A percentile compares a stretch with the other conserved stretches of the same genome.
phyloP scores from a whole-genome alignment of 2,797 vertebrate genomes.

The Lutjanus campechanus region DNA sequence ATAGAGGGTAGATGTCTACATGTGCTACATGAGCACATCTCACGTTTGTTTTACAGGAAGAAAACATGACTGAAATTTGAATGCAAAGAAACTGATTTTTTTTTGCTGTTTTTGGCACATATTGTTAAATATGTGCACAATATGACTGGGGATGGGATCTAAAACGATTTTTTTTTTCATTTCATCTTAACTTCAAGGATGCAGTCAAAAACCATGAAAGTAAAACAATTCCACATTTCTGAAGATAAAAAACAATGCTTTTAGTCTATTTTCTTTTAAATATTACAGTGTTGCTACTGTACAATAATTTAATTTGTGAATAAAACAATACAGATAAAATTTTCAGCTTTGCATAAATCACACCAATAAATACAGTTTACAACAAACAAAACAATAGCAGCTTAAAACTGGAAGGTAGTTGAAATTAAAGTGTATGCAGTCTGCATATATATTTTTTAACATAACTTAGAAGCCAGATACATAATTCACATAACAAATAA shows the following conservation, averaged over 20 bases:
- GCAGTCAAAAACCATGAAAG: background rate
- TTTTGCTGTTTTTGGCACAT: no score
- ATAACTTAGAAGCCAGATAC: background rate
- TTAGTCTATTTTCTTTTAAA: background rate
- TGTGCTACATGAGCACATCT: no score
- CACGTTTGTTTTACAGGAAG: no score
- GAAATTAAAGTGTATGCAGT: background rate
- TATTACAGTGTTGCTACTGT: background rate
- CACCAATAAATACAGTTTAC: slow-evolving; percentile 30
- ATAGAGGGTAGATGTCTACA: no score
- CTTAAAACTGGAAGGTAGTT: background rate
- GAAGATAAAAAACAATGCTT: background rate
- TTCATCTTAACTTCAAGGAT: background rate
- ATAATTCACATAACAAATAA: slow-evolving; percentile 4
- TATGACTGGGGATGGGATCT: no score
- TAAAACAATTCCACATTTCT: background rate
- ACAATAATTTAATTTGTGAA: slow-evolving; percentile 32
- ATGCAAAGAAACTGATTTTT: no score
- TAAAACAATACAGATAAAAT: slow-evolving; percentile 11
- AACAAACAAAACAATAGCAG: slow-evolving; percentile 10
- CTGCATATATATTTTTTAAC: background rate
- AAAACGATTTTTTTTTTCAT: no score
- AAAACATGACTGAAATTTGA: no score
- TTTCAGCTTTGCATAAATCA: slow-evolving; percentile 25
- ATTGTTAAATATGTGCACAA: no score